Conservation (phyloP, 2,113 vertebrate species). For the Ifrita kowaldi region DNA sequence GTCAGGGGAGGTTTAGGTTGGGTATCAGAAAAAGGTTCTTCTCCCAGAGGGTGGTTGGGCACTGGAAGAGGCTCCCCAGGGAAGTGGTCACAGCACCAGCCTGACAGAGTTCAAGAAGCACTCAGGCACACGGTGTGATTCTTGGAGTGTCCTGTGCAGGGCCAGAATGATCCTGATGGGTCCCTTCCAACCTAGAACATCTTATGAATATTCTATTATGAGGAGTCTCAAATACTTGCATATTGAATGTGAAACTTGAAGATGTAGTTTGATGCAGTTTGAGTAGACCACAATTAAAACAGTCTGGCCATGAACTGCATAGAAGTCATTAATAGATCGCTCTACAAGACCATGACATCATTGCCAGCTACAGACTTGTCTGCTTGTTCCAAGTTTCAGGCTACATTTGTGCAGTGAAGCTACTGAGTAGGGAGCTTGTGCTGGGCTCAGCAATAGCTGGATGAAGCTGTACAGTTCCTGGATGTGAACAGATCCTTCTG, state of each 20-base stretch:
- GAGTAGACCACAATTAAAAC: rapidly evolving
- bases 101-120: not conserved
- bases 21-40: not conserved
- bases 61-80: not conserved
- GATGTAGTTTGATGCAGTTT: not conserved
- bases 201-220: not conserved
- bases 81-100: not conserved
- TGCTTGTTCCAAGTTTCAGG: not conserved
- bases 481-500: not conserved
- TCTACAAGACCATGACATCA: not conserved
- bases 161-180: not conserved
- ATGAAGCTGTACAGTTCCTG: not conserved
- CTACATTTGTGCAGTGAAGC: not conserved
- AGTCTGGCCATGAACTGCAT: not conserved
- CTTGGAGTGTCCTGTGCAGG: not conserved
- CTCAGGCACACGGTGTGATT: not conserved
- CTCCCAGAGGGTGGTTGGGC: rapidly evolving
- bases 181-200: not conserved
- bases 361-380: not conserved
- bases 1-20: rapidly evolving
- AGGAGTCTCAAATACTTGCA: not conserved
- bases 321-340: rapidly evolving
- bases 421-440: not conserved
- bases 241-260: not conserved
- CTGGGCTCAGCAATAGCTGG: not conserved